Evolutionary conservation across 2,113 vertebrate species (phyloP).

Genomic region (Scomber colias): DNA sequence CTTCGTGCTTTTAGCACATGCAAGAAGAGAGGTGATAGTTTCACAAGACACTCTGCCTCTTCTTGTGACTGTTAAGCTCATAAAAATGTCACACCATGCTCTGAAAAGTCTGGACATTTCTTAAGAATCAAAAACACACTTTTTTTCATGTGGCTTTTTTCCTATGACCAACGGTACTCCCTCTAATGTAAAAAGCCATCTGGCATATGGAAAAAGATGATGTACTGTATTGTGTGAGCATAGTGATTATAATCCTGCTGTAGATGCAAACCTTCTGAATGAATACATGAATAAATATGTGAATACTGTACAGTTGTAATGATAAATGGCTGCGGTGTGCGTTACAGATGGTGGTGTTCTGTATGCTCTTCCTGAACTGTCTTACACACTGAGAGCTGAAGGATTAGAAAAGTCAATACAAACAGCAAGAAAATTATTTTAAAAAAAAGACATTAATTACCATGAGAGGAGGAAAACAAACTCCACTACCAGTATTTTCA

Average conservation of each 20-base stretch:
- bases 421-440: background rate
- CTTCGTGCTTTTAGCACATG: too few relatives aligned
- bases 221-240: background rate
- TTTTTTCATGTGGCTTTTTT: too few relatives aligned
- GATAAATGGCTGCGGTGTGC: background rate
- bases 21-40: too few relatives aligned
- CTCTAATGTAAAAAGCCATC: background rate
- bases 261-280: slow-evolving; percentile 10
- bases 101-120: too few relatives aligned
- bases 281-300: background rate
- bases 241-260: background rate
- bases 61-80: too few relatives aligned
- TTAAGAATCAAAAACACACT: too few relatives aligned
- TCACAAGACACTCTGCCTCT: too few relatives aligned
- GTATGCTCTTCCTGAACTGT: background rate
- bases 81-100: too few relatives aligned
- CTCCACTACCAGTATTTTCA: background rate
- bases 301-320: background rate
- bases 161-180: too few relatives aligned
- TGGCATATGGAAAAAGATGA: background rate
- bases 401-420: background rate
- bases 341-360: background rate
- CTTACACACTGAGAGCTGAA: background rate
- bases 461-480: background rate
- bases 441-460: background rate